Evolutionary conservation across 2,113 vertebrate genomes (phyloP).

Genomic region (Actenoides lindsayi): DNA sequence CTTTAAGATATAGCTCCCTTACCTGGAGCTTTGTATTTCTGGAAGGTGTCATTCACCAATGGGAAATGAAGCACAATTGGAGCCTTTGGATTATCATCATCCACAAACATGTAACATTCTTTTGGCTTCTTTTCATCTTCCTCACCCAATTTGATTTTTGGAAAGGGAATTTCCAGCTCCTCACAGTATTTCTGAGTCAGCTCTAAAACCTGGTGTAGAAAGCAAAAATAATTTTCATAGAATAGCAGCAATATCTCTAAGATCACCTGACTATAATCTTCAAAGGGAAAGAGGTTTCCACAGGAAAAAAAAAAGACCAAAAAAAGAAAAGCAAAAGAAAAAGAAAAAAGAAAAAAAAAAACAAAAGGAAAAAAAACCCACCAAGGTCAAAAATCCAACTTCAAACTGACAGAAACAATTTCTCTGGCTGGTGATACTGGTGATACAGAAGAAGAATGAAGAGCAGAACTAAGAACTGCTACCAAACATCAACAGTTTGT

Average conservation of each 20-base stretch:
- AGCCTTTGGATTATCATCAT: constrained; percentile 58
- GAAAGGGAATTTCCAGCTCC: constrained; percentile 79
- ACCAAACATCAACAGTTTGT: background rate
- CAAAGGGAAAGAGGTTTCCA: background rate
- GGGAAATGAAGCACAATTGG: constrained; percentile 82
- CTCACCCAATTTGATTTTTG: constrained; percentile 60
- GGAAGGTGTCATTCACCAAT: constrained; percentile 79
- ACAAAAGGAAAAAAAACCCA: too few relatives aligned
- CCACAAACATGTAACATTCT: constrained; percentile 79
- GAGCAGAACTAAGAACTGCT: background rate
- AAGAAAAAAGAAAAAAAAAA: too few relatives aligned
- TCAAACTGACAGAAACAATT: background rate
- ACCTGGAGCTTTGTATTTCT: constrained; percentile 76
- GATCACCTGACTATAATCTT: background rate
- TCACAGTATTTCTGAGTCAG: constrained; percentile 76
- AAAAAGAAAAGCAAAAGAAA: too few relatives aligned
- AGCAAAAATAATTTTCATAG: background rate
- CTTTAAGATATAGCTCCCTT: background rate
- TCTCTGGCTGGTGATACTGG: background rate
- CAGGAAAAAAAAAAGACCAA: background rate
- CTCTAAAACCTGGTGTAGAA: constrained; percentile 69
- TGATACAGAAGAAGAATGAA: background rate
- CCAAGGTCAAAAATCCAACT: background rate
- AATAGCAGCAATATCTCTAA: background rate
- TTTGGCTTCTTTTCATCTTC: constrained; percentile 70